Conservation (phyloP, 2,888 invertebrate species). For the Alviniconcha strummeri region DNA sequence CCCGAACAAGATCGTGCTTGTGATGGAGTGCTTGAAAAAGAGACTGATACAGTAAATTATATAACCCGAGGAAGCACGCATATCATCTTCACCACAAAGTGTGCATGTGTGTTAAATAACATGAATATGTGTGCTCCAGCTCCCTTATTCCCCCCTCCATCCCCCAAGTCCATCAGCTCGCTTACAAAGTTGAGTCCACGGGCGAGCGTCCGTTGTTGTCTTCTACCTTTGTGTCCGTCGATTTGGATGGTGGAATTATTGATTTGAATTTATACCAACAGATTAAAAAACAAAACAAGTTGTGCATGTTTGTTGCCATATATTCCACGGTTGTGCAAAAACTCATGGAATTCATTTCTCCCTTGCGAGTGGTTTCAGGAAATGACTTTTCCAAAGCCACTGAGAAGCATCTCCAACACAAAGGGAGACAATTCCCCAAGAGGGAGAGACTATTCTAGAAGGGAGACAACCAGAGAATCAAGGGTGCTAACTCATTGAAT, state of each 20-base stretch:
- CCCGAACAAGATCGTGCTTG: not conserved
- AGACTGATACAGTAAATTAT: no score
- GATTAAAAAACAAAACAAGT: not conserved
- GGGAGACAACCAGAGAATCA: conserved; percentile 25
- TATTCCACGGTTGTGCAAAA: conserved; percentile 37
- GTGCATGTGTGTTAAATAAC: not conserved
- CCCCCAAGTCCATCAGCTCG: no score
- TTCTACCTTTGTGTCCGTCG: no score
- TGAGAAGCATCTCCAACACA: not conserved
- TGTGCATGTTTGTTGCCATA: conserved; percentile 35
- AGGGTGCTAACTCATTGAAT: conserved; percentile 22
- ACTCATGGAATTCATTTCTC: conserved; percentile 18
- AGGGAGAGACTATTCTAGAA: conserved; percentile 7
- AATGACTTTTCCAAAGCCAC: not conserved
- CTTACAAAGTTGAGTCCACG: no score
- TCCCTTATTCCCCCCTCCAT: no score
- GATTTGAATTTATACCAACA: not conserved
- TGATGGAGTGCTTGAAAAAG: not conserved
- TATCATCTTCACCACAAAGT: conserved; percentile 12
- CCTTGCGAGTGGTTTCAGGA: conserved; percentile 19
- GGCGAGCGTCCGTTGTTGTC: no score
- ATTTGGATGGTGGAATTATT: not conserved
- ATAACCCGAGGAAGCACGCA: not conserved
- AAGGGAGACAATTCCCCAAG: not conserved
- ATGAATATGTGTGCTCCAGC: not conserved